phyloP scores from a whole-genome alignment of 2,888 invertebrate genomes.

The Bruchidius siliquastri region DNA sequence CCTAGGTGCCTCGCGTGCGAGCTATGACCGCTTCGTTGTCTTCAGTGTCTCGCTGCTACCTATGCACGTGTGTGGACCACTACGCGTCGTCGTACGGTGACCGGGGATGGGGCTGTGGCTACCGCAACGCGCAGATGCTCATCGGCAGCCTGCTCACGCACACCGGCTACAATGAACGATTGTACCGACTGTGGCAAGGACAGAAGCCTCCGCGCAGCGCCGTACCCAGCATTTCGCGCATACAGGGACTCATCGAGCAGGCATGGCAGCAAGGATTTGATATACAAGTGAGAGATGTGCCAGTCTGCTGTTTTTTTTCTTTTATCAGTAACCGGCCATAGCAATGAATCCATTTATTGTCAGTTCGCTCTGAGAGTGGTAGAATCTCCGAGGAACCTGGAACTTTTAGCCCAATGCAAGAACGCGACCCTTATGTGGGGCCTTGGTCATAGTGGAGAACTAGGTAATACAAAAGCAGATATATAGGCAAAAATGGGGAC shows the following conservation, averaged over 20 bases:
- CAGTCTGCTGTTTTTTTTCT: too few species aligned
- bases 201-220: conserved; percentile 57
- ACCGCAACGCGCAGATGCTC: conserved; percentile 87
- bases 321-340: too few species aligned
- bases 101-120: conserved; percentile 90
- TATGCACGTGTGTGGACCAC: conserved; percentile 80
- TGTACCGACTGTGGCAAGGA: conserved; percentile 48
- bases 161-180: conserved; percentile 63
- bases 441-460: too few species aligned
- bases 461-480: too few species aligned
- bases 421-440: too few species aligned
- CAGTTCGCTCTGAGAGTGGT: too few species aligned
- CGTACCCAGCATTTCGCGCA: conserved; percentile 79
- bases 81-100: conserved; percentile 86
- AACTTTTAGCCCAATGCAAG: too few species aligned
- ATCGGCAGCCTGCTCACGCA: conserved; percentile 73
- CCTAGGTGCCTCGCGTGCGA: conserved; percentile 49
- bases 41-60: conserved; percentile 64
- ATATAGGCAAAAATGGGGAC: too few species aligned
- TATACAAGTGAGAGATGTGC: conserved; percentile 53
- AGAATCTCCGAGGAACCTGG: too few species aligned
- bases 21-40: conserved; percentile 53
- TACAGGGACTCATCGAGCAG: conserved; percentile 79
- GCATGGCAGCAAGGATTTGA: conserved; percentile 82
- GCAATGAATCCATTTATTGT: too few species aligned